Conservation (phyloP, 2,888 invertebrate species). For the Leptarthrus brevirostris region DNA sequence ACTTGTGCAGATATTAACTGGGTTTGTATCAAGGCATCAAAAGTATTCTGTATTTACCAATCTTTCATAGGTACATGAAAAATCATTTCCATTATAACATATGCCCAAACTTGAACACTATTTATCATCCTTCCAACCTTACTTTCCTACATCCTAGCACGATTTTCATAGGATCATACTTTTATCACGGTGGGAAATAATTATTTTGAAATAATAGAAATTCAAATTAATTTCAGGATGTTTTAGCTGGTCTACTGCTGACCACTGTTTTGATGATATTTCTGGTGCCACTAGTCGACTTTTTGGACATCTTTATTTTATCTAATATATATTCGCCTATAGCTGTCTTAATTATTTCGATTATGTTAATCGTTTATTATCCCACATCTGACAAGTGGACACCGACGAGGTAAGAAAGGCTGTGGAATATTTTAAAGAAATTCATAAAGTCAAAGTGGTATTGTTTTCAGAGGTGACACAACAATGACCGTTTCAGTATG, state of each 20-base stretch:
- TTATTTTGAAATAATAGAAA: too few relatives aligned
- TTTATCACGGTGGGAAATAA: too few relatives aligned
- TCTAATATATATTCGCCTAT: constrained; percentile 75
- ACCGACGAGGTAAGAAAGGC: constrained; percentile 77
- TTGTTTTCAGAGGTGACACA: constrained; percentile 94
- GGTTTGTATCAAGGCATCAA: too few relatives aligned
- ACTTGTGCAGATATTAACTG: too few relatives aligned
- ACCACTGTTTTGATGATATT: constrained; percentile 76
- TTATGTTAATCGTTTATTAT: constrained; percentile 79
- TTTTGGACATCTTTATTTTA: constrained; percentile 78
- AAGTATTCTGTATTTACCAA: too few relatives aligned
- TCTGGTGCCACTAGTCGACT: constrained; percentile 80
- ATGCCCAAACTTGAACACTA: too few relatives aligned
- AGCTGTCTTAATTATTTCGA: constrained; percentile 73
- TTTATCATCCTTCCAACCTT: too few relatives aligned
- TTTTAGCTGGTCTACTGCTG: constrained; percentile 80
- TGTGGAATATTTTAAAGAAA: neutral
- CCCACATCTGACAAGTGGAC: constrained; percentile 89
- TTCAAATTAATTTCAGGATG: constrained; percentile 86
- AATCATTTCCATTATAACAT: too few relatives aligned
- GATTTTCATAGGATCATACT: too few relatives aligned
- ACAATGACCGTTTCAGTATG: constrained; percentile 87
- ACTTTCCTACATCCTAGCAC: too few relatives aligned
- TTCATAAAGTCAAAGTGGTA: too few relatives aligned
- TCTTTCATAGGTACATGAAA: too few relatives aligned